Evolutionary conservation across 2,888 invertebrate species (phyloP).

Genomic region (Idaea straminata): DNA sequence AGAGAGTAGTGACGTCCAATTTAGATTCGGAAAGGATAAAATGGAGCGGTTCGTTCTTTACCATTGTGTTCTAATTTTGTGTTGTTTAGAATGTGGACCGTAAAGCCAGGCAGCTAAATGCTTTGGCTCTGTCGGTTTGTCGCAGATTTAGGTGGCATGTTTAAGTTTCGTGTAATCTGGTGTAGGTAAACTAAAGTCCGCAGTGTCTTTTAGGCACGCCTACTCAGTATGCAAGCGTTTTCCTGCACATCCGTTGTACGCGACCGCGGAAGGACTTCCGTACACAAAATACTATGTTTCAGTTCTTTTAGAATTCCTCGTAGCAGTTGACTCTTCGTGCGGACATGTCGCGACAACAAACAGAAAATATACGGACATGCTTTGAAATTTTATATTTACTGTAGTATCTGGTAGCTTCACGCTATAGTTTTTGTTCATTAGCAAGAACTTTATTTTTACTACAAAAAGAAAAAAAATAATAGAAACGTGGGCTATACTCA

Average conservation of each 20-base stretch:
- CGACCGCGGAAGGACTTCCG: constrained; percentile 76
- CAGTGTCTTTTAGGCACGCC: constrained; percentile 79
- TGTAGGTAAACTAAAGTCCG: constrained; percentile 75
- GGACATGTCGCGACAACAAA: constrained; percentile 64
- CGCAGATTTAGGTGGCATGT: constrained; percentile 73
- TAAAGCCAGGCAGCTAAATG: constrained; percentile 54
- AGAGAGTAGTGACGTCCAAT: constrained; percentile 30
- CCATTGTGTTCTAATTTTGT: constrained; percentile 39
- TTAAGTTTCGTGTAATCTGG: constrained; percentile 75
- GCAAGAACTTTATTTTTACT: not conserved
- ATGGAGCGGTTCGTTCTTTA: constrained; percentile 32
- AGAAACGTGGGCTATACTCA: no score
- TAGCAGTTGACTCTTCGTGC: constrained; percentile 72
- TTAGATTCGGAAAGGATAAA: constrained; percentile 36
- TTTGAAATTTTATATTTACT: constrained; percentile 43
- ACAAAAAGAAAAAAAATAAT: not conserved
- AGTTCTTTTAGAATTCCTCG: constrained; percentile 75
- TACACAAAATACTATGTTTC: constrained; percentile 76
- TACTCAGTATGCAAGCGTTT: constrained; percentile 79
- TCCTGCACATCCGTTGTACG: constrained; percentile 77
- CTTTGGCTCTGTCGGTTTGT: constrained; percentile 59
- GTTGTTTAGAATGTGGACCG: constrained; percentile 43
- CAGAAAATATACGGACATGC: constrained; percentile 61
- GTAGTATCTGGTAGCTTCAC: constrained; percentile 21
- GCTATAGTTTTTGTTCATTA: constrained; percentile 1